Conservation (phyloP, 1,140 invertebrate genomes). For the Bombus confusus region DNA sequence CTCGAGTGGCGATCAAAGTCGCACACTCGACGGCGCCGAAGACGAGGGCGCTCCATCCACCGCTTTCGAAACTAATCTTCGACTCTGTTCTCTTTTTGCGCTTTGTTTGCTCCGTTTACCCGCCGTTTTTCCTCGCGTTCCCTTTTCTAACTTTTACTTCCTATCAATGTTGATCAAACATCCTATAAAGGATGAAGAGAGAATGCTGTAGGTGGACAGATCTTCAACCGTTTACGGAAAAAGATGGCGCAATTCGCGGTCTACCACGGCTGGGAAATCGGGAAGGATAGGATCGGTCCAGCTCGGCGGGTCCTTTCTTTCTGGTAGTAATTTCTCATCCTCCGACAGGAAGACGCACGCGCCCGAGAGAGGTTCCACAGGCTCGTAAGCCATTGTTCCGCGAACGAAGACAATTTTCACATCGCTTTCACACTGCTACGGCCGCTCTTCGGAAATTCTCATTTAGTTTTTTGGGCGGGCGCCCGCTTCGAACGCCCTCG, state of each 20-base stretch:
- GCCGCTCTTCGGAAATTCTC: conserved; percentile 23
- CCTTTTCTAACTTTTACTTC: not conserved
- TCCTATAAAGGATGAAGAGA: not conserved
- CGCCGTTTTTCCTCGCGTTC: not conserved
- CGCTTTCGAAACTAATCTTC: conserved; percentile 19
- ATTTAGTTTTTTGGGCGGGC: conserved; percentile 30
- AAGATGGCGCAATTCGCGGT: not conserved
- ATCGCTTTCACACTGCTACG: conserved; percentile 17
- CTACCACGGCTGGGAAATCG: not conserved
- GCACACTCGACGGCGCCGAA: not conserved
- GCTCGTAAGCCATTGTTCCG: conserved; percentile 16
- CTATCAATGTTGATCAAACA: not conserved
- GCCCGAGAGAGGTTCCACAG: not conserved
- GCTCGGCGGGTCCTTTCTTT: not conserved
- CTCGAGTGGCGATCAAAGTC: conserved; percentile 47
- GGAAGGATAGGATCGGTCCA: not conserved
- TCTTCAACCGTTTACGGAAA: not conserved
- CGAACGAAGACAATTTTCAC: conserved; percentile 53
- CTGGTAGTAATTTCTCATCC: not conserved
- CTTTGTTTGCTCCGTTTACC: conserved; percentile 19
- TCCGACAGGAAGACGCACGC: not conserved
- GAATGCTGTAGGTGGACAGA: not conserved
- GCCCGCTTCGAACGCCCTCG: conserved; percentile 9
- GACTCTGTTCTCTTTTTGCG: conserved; percentile 14
- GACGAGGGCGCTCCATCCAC: not conserved